Evolutionary conservation across 2,113 vertebrate species (phyloP).

Genomic region (Eurystomus gularis): DNA sequence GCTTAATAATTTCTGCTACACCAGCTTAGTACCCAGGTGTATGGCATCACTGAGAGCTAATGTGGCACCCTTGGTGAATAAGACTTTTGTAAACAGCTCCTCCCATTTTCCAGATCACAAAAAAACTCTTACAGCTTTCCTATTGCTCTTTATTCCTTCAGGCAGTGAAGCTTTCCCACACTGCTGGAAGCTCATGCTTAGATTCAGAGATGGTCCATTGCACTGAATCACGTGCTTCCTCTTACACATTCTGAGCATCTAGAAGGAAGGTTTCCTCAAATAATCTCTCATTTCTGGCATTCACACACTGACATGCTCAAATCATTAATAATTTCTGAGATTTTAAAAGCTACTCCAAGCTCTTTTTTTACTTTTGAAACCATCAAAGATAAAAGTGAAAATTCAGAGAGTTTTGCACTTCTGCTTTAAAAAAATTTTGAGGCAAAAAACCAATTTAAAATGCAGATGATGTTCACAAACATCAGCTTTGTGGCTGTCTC

Average conservation of each 20-base stretch:
- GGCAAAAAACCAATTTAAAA: background rate
- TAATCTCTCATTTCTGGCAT: background rate
- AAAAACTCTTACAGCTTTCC: background rate
- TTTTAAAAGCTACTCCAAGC: background rate
- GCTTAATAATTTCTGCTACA: background rate
- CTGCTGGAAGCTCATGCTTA: background rate
- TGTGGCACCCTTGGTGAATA: accelerated
- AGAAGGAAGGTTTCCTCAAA: background rate
- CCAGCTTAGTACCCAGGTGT: background rate
- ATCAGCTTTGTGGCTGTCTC: background rate
- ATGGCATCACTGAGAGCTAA: background rate
- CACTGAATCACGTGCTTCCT: background rate
- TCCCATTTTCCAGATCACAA: background rate
- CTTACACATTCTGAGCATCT: background rate
- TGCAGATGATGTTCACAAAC: background rate
- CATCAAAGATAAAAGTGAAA: background rate
- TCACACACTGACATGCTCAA: background rate
- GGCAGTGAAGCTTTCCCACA: background rate
- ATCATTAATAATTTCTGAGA: background rate
- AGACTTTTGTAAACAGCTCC: background rate
- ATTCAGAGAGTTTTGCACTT: background rate
- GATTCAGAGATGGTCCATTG: background rate
- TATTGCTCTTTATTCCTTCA: background rate
- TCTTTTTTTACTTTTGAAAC: background rate
- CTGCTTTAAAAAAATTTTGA: background rate